Evolutionary conservation across 2,113 vertebrate species (phyloP), one percentile per base, ranked within the genome.

Genomic region (Thinocorus orbignyianus): DNA sequence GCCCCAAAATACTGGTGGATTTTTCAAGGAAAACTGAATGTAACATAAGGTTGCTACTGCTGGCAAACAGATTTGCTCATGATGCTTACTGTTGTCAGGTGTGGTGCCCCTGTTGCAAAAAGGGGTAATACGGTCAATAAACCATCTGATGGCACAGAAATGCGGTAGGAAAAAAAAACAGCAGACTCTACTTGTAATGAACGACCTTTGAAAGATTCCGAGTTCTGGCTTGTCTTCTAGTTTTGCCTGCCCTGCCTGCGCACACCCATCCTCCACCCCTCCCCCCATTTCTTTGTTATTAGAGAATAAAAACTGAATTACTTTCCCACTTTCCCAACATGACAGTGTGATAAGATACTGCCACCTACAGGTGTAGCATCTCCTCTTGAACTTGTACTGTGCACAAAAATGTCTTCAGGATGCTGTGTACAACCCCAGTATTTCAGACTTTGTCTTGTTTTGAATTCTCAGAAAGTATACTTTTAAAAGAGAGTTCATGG

Each of bases 301-400:
- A 17, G 4, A 46, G 62, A 61, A 5, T n/a, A 48, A 51, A 69
- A 93, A 19, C 7, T 17, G n/a, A 79, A 44, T 74, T 2, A 1
- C 20, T 69, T 74, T 81, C 28, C 39, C 10, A 1, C 18, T 69
- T 74, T 81, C 28, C 39, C 9, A 0, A 14, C 6, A 7, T 81
- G 76, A 78, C 85, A 88, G 22, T 1, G 5, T 28, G 88, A 51
- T 83, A 52, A 90, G 68, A 48, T 20, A 20, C 79, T 96, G 92
- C 94, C 95, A 96, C 81, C 96, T 96, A 46, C 82, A 42, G 95
- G 95, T 55, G 35, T 26, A 1, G 5, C 17, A 4, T 16, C 52
- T 37, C 11, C 31, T 55, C 39, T 24, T 22, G 71, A 10, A 22
- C n/a, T 62, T 17, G 23, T 10, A 1, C 68, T 1, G 0, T 2